Base-by-base conservation (phyloP, 64 coral and sea anemone species). In the Montipora sp. region DNA sequence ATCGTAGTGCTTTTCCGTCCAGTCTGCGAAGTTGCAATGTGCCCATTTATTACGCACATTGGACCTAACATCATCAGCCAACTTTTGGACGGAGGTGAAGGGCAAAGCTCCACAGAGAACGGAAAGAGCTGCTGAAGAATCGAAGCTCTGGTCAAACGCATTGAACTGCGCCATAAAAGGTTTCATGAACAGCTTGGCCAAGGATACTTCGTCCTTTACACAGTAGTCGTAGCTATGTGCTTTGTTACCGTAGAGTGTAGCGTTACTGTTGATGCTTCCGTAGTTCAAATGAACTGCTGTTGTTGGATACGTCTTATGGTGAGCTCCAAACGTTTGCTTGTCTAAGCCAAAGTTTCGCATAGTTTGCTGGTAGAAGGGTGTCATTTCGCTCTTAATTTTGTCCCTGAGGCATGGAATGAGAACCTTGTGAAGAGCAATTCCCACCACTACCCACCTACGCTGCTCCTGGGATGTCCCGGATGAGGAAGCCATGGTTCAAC, bases 151-250 rank as follows among this genome's bases (percentile, higher is more conserved):
- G 68, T 71, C 68, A 71, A 71, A 71, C 4, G 68, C 68, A 9
- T 71, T 71, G 8, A 71, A 71, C 18, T 23, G 68, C 4, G 68
- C 68, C 68, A 71, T 71, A 8, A 71, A 71, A 23, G 68, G 68
- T 71, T 71, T 71, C 68, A 71, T 71, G 8, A 22, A 71, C 18
- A 71, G 20, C 68, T 71, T 71, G 68, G 68, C 68, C 68, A 23
- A 71, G 19, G 68, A 71, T 71, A 71, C 68, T 71, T 71, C 68
- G 20, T 71, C 68, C 68, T 23, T 71, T n/a, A 71, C 68, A 71
- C 68, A 71, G 20, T 71, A 71, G 0, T 71, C 68, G 68, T 71
- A 71, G 20, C 21, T 0, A 9, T 0, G 18, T 1, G 68, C 3
- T 23, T 71, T 71, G 20, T 36, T 36, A 0, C 68, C 19, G 8